Evolutionary conservation across 2,888 invertebrate species (phyloP), one percentile per base, ranked within the genome.

Genomic region (Hesperia comma): DNA sequence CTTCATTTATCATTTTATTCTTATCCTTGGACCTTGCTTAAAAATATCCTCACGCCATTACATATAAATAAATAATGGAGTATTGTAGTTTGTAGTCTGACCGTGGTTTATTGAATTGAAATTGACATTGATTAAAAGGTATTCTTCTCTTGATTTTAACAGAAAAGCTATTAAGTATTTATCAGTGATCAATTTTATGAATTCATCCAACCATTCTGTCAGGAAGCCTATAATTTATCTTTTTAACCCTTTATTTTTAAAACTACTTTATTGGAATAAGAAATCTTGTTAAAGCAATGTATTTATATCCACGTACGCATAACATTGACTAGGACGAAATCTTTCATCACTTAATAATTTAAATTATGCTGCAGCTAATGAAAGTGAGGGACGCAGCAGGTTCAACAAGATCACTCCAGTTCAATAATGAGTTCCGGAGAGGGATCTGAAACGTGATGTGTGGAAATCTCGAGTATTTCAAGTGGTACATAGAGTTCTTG

Each of bases 381-480:
- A 46, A 46, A 46, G 15, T 46, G 17, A 17, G 8, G 15, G 17
- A 17, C 43, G 12, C 43, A 46, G 17, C 6, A 17, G 17, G 43
- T 46, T 37, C n/a, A 46, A 21, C 14, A 51, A 51, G 51, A 21
- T 21, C 21, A 46, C 43, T 46, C n/a, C 43, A 8, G 15, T 6
- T 17, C 43, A 46, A 15, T 46, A 6, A 46, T 17, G 43, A 46
- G 51, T 12, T 21, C 51, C 51, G 21, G 51, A 21, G 51, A 51
- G 21, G 17, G 43, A 46, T 46, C 21, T 51, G 19, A 51, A 51
- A 21, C 21, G 19, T 6, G 10, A 51, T 19, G 14, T 14, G 21
- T 17, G 51, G 51, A 51, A 51, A 51, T 51, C 51, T 51, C 51
- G 21, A 51, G 51, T 51, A 51, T 21, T 12, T 6, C 37, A 21